Evolutionary conservation across 2,888 invertebrate genomes (phyloP).

Genomic region (Aphodius sticticus): DNA sequence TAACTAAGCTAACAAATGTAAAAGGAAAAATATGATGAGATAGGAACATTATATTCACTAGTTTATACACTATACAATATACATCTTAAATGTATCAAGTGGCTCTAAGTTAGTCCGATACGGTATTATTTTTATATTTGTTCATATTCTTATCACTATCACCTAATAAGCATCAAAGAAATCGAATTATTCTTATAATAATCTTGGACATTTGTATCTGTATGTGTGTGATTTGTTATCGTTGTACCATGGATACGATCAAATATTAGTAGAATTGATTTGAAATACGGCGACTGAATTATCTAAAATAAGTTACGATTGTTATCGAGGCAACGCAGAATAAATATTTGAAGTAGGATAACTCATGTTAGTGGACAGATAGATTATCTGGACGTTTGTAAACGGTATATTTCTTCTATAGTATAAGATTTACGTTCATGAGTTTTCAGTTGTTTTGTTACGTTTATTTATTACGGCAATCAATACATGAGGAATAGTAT

Average conservation of each 20-base stretch:
- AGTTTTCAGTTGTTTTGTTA: not conserved
- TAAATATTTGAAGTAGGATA: constrained; percentile 4
- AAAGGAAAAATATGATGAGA: too few species aligned
- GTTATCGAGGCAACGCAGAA: not conserved
- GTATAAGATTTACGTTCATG: not conserved
- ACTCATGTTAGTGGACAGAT: not conserved
- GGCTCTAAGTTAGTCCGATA: too few species aligned
- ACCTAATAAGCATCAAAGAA: not conserved
- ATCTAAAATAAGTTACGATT: not conserved
- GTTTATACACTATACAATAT: too few species aligned
- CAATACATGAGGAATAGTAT: not conserved
- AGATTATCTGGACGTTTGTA: not conserved
- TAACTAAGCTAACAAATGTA: too few species aligned
- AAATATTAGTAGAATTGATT: not conserved
- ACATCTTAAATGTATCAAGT: too few species aligned
- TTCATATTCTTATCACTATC: not conserved
- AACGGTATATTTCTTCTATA: not conserved
- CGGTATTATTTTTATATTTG: not conserved
- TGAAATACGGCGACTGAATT: not conserved
- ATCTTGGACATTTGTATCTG: not conserved
- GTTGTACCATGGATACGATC: not conserved
- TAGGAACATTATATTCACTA: too few species aligned
- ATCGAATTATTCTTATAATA: not conserved
- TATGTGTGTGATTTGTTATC: not conserved
- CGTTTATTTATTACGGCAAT: not conserved